phyloP scores from a whole-genome alignment of 2,113 vertebrate species.

The Halichoeres trimaculatus region DNA sequence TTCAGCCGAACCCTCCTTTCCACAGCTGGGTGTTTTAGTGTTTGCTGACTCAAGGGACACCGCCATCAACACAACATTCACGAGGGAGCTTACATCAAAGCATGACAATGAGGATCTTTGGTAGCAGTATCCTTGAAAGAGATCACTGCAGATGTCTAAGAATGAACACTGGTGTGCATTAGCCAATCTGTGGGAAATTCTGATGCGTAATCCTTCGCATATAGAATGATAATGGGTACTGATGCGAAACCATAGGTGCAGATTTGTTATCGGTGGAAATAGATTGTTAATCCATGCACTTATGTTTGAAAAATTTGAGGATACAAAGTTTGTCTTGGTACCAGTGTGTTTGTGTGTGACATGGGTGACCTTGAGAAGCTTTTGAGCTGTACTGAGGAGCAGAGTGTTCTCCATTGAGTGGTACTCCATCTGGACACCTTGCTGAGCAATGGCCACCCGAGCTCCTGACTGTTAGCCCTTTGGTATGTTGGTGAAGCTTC shows the following conservation, averaged over 20 bases:
- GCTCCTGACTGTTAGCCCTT: conserved; percentile 27
- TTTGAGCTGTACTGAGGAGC: background rate
- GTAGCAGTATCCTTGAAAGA: conserved; percentile 44
- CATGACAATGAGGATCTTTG: conserved; percentile 39
- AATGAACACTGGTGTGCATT: background rate
- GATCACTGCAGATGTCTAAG: conserved; percentile 41
- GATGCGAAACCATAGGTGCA: too few species aligned
- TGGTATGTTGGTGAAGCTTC: conserved; percentile 27
- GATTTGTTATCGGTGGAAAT: too few species aligned
- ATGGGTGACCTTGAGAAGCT: conserved; percentile 22
- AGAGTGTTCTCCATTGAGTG: background rate
- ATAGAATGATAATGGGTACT: too few species aligned
- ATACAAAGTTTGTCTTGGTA: conserved; percentile 34
- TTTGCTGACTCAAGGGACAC: conserved; percentile 58
- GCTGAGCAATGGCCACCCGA: background rate
- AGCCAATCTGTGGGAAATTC: too few species aligned
- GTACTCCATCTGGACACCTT: background rate
- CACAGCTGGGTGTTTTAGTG: conserved; percentile 59
- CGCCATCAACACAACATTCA: conserved; percentile 5
- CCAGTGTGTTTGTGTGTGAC: conserved; percentile 5
- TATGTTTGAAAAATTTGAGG: background rate
- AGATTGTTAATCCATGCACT: too few species aligned
- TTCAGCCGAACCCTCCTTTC: conserved; percentile 46
- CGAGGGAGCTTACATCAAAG: conserved; percentile 41
- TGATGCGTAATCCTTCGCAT: too few species aligned